Base-by-base conservation (phyloP, 2,113 vertebrate species). In the Coreoperca whiteheadi region DNA sequence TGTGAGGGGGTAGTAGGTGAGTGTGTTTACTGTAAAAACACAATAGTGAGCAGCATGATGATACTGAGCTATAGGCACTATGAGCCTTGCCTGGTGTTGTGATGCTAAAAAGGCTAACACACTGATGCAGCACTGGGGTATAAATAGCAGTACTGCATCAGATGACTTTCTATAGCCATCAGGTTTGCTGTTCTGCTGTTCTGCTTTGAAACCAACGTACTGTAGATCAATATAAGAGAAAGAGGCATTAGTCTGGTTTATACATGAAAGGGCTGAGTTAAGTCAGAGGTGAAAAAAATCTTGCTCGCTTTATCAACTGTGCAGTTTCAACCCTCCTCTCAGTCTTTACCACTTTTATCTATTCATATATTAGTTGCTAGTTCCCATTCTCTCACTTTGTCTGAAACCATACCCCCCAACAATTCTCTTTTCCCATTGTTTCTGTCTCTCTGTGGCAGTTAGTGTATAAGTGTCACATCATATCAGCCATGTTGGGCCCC, bases 71-170 rank as follows among this genome's bases (percentile, higher is more conserved):
- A 68, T 28, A 82, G 39, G 67, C 30, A n/a, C 57, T 63, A 41
- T 69, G 70, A 65, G 56, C 67, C n/a, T 32, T 53, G 15, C 61
- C 50, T 56, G 56, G 18, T 59, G 67, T 61, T 48, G 69, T 34
- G 48, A 77, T 74, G 83, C 82, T 87, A 81, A 69, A 74, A 84
- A 79, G 68, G 54, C 73, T 79, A 61, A 53, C 69, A 28, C 74
- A 46, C 34, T 81, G 74, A 88, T 84, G 78, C 79, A 63, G 66
- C 50, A 16, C 34, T 5, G 14, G 2, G 54, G 74, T 91, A 91
- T 87, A 89, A 92, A 92, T 90, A 91, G 86, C 65, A 34, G 76
- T 6, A 8, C 37, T 64, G 83, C 72, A 80, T 89, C 89, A 71
- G 59, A 57, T 85, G 72, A 88, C 69, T 80, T 78, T 87, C 74